Evolutionary conservation across 2,888 invertebrate genomes (phyloP).

Genomic region (Mellilla xanthometata): DNA sequence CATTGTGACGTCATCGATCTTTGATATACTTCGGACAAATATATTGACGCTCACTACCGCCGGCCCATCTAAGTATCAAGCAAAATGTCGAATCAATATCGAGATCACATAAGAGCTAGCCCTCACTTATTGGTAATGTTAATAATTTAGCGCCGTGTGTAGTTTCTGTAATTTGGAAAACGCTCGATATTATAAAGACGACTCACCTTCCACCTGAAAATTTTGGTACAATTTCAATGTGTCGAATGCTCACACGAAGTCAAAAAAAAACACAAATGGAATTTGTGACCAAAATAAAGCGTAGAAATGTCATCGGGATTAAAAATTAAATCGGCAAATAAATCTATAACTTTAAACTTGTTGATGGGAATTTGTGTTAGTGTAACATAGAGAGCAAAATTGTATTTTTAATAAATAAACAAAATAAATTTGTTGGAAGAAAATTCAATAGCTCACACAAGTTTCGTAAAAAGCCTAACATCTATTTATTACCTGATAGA

Average conservation of each 20-base stretch:
- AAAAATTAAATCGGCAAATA: slow-evolving; percentile 44
- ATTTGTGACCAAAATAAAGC: slow-evolving; percentile 42
- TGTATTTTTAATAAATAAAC: slow-evolving; percentile 26
- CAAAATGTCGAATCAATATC: slow-evolving; percentile 72
- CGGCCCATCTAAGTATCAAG: slow-evolving; percentile 91
- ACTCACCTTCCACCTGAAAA: slow-evolving; percentile 59
- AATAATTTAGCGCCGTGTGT: slow-evolving; percentile 29
- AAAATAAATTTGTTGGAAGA: slow-evolving; percentile 26
- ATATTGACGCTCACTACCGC: slow-evolving; percentile 98
- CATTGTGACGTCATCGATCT: slow-evolving; percentile 99
- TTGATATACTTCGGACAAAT: slow-evolving; percentile 99
- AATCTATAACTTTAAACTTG: slow-evolving; percentile 52
- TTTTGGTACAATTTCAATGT: slow-evolving; percentile 20
- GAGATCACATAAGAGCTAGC: slow-evolving; percentile 53
- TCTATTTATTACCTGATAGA: too few relatives aligned
- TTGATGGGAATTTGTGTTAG: slow-evolving; percentile 79
- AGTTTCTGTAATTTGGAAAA: slow-evolving; percentile 31
- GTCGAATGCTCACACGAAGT: slow-evolving; percentile 39
- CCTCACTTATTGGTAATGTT: slow-evolving; percentile 35
- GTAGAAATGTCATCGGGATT: slow-evolving; percentile 42
- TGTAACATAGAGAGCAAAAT: slow-evolving; percentile 55
- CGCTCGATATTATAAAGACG: slow-evolving; percentile 25
- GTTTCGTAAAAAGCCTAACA: too few relatives aligned
- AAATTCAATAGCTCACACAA: slow-evolving; percentile 20
- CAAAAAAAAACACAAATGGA: slow-evolving; percentile 39